Conservation (phyloP, 1,140 invertebrate genomes). For the Drosophila sp. region DNA sequence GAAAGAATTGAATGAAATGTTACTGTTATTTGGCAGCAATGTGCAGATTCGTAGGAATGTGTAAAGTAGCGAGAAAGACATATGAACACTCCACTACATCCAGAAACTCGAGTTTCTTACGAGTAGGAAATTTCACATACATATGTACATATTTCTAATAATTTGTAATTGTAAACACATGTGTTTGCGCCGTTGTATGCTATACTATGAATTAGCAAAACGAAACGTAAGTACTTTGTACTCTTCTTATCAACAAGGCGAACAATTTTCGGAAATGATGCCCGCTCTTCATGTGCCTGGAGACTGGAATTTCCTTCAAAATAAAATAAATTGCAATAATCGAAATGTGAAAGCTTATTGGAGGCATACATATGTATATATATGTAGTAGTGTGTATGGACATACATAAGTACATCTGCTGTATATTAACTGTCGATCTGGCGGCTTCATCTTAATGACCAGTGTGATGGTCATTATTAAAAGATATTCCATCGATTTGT, state of each 20-base stretch:
- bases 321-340: slow-evolving; percentile 22
- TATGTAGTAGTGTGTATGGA: not conserved
- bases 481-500: not conserved
- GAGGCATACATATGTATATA: too few species aligned
- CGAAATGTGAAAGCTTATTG: not conserved
- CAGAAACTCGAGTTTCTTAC: not conserved
- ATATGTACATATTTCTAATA: slow-evolving; percentile 37
- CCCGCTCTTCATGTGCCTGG: not conserved
- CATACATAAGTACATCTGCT: slow-evolving; percentile 18
- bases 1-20: too few species aligned
- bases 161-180: slow-evolving; percentile 48
- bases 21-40: too few species aligned
- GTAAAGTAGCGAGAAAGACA: too few species aligned
- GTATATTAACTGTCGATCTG: slow-evolving; percentile 5
- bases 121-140: not conserved
- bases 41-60: too few species aligned
- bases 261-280: not conserved
- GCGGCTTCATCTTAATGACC: not conserved
- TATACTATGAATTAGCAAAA: not conserved
- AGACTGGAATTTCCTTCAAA: slow-evolving; percentile 7
- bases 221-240: not conserved
- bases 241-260: not conserved
- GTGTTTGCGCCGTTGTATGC: not conserved
- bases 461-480: not conserved
- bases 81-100: too few species aligned